Evolutionary conservation across 2,113 vertebrate genomes (phyloP).

Genomic region (Mus spicilegus): DNA sequence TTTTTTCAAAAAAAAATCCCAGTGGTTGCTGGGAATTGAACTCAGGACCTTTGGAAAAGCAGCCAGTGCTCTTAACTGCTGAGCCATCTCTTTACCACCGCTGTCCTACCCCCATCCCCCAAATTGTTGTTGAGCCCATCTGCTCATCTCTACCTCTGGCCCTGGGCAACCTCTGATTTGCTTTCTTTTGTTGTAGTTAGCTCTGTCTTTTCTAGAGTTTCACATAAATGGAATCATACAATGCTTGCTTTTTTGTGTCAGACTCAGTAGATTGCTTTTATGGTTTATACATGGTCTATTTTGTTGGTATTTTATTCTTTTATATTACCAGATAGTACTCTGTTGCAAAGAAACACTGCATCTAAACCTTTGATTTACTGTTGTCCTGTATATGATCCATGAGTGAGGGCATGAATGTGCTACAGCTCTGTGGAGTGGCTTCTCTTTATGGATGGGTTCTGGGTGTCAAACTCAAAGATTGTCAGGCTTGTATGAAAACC

Average conservation of each 20-base stretch:
- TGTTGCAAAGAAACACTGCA: background rate
- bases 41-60: no score
- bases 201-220: constrained; percentile 36
- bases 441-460: background rate
- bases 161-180: background rate
- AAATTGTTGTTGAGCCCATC: background rate
- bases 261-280: constrained; percentile 7
- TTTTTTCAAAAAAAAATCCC: no score
- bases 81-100: no score
- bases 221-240: background rate
- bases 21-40: no score
- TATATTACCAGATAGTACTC: background rate
- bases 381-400: background rate
- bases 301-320: constrained; percentile 39
- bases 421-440: background rate
- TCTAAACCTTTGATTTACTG: background rate
- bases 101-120: no score
- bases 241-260: background rate
- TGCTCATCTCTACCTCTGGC: background rate
- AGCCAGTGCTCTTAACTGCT: no score
- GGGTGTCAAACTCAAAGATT: background rate
- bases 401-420: background rate
- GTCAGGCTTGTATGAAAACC: background rate
- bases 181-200: background rate
- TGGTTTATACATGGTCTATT: background rate